Evolutionary conservation across 35 echinoderm and acorn worm genomes (phyloP), one percentile per base, ranked within the genome.

Genomic region (Heliocidaris tuberculata): DNA sequence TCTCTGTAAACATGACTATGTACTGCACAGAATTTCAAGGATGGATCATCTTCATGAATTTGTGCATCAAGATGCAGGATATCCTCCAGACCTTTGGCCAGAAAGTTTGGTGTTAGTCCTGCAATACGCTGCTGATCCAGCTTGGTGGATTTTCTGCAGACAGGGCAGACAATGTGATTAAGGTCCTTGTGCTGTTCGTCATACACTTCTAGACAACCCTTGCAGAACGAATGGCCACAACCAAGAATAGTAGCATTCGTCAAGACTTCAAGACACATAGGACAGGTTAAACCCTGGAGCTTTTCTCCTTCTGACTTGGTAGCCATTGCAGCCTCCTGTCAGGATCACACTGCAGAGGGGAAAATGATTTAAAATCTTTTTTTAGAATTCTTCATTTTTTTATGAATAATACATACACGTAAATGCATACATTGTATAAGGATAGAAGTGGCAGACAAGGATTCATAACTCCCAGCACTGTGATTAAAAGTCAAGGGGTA

Each of bases 141-240:
- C 12, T 47, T 89, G 19, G 87, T 89, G 2, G 31, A 47, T 30
- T 47, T 32, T 31, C 87, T 89, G 87, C 87, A 89, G 31, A 89
- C 31, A 21, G 87, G 87, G 13, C 87, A 89, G 31, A 89, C 87
- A 32, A 89, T 89, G 87, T 89, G 31, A 8, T 48, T 89, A n/a
- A 32, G 19, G 12, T 32, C 47, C 87, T 47, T 48, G 13, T 15
- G 31, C 47, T 89, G 87, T 12, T 32, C 16, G 31, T 89, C 87
- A 89, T 89, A 89, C 13, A 11, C 87, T 48, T 47, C 31, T 6
- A 89, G 30, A 47, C 87, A 89, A 27, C 32, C 31, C 87, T n/a
- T 89, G 47, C 87, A 89, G 32, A 89, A 89, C 5, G 87, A 47
- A 48, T 89, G 87, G 12, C 87, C 87, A 89, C 87, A 89, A 30